These are phyloP conservation scores for Colistium nudipinnis DNA, from an alignment of 2,113 vertebrate genomes.

Conservation along the genomic window DNA sequence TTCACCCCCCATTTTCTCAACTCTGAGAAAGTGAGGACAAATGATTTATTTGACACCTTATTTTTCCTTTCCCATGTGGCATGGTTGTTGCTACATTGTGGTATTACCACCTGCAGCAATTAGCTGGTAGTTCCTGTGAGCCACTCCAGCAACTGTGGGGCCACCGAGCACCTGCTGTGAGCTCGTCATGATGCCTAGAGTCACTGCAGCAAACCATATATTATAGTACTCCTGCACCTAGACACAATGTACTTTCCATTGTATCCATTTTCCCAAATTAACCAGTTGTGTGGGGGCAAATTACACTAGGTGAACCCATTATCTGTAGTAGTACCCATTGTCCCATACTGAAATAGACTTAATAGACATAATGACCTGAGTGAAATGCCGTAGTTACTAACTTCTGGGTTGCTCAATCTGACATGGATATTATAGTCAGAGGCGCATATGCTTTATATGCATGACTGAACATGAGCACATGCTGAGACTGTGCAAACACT, in stretches of 20 bases:
- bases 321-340: background rate
- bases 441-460: background rate
- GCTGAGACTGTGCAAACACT: conserved; percentile 13
- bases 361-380: background rate
- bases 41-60: conserved; percentile 49
- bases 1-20: conserved; percentile 36
- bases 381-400: too few species aligned
- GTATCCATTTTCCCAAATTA: too few species aligned
- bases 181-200: conserved; percentile 54
- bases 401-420: background rate
- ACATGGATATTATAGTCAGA: background rate
- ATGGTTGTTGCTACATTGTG: conserved; percentile 20
- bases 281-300: background rate
- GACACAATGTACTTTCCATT: too few species aligned
- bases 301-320: background rate
- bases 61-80: conserved; percentile 29
- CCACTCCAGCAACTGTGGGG: conserved; percentile 38
- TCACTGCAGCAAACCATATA: conserved; percentile 45
- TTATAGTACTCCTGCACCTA: conserved; percentile 50
- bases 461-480: conserved; percentile 21
- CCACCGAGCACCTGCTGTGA: conserved; percentile 63
- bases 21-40: conserved; percentile 45
- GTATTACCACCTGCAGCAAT: conserved; percentile 70
- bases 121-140: conserved; percentile 67
- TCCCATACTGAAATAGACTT: background rate